Conservation (phyloP, 2,888 invertebrate genomes). For the Acronicta alni region DNA sequence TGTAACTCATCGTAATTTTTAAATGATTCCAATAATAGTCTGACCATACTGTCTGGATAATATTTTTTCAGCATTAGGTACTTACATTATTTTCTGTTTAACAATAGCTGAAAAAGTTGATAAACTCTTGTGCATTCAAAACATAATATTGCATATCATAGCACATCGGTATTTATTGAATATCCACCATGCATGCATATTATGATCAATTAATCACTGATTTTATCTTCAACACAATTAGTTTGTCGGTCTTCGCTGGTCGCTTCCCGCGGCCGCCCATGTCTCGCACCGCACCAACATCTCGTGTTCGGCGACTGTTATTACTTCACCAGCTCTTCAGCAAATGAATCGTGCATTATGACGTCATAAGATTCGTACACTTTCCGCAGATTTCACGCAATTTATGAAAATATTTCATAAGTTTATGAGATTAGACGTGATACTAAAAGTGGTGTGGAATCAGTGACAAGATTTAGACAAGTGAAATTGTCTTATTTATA, state of each 20-base stretch:
- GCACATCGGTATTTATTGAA: neutral
- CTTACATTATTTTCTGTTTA: too few relatives aligned
- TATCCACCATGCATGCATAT: neutral
- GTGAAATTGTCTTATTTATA: too few relatives aligned
- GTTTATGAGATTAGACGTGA: conserved; percentile 29
- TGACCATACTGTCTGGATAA: too few relatives aligned
- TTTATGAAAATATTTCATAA: conserved; percentile 35
- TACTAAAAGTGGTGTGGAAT: conserved; percentile 3
- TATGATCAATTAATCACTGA: too few relatives aligned
- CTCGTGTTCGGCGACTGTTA: conserved; percentile 59
- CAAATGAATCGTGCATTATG: conserved; percentile 59
- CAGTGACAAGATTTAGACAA: neutral
- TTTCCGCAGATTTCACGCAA: conserved; percentile 31
- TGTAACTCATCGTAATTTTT: too few relatives aligned
- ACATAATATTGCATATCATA: too few relatives aligned
- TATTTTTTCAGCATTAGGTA: too few relatives aligned
- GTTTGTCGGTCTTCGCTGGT: neutral
- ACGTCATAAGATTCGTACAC: conserved; percentile 28
- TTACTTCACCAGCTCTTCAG: conserved; percentile 59
- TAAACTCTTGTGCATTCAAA: too few relatives aligned
- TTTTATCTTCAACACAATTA: too few relatives aligned
- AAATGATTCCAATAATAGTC: too few relatives aligned
- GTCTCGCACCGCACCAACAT: conserved; percentile 12
- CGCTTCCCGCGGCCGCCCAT: conserved; percentile 18
- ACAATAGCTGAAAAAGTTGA: too few relatives aligned